phyloP scores from a whole-genome alignment of 2,888 invertebrate species.

The Phalera bucephala region DNA sequence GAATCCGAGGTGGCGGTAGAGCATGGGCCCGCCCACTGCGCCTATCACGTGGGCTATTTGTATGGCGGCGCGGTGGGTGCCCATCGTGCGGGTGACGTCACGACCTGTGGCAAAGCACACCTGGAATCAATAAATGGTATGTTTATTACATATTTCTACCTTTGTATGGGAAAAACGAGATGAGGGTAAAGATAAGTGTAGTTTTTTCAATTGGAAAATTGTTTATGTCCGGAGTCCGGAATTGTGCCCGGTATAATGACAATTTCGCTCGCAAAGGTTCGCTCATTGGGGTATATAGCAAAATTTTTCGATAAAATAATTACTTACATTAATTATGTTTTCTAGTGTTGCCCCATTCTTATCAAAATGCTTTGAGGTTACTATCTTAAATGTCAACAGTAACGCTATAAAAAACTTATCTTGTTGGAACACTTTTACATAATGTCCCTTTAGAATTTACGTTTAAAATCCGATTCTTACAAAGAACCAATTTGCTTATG shows the following conservation, averaged over 20 bases:
- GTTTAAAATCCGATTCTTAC: too few species aligned
- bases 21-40: constrained; percentile 88
- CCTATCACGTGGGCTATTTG: constrained; percentile 82
- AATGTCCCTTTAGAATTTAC: too few species aligned
- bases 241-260: too few species aligned
- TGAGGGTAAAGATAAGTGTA: too few species aligned
- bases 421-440: not conserved
- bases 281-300: too few species aligned
- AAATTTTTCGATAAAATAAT: too few species aligned
- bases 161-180: too few species aligned
- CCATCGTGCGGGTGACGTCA: constrained; percentile 84
- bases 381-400: not conserved
- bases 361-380: not conserved
- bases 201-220: too few species aligned
- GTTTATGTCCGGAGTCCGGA: too few species aligned
- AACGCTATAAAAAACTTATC: not conserved
- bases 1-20: constrained; percentile 87
- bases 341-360: too few species aligned
- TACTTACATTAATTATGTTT: too few species aligned
- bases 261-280: too few species aligned
- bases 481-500: not conserved
- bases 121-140: constrained; percentile 44
- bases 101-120: constrained; percentile 71
- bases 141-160: not conserved
- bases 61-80: constrained; percentile 75